These are phyloP conservation scores for Tamandua tetradactyla DNA, from an alignment of 2,797 vertebrate genomes.

Conservation along the genomic window DNA sequence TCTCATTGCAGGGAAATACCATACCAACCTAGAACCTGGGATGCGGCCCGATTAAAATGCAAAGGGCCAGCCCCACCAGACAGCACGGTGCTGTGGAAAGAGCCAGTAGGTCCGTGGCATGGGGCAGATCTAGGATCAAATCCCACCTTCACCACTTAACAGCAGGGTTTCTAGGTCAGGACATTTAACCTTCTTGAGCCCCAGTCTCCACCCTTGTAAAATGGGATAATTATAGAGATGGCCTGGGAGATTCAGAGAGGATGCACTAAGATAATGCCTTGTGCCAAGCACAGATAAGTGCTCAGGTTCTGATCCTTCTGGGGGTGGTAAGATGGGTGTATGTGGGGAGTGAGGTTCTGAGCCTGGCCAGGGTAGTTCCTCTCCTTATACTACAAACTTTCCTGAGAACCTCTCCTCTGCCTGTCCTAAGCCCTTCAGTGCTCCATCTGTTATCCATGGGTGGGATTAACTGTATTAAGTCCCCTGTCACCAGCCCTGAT, in stretches of 20 bases:
- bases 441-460: neutral
- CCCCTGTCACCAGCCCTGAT: constrained; percentile 43
- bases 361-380: neutral
- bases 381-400: neutral
- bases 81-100: neutral
- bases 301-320: accelerated
- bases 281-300: neutral
- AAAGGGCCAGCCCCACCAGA: neutral
- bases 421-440: neutral
- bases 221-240: neutral
- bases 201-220: neutral
- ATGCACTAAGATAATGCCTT: neutral
- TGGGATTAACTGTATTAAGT: constrained; percentile 24
- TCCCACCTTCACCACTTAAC: too few species aligned
- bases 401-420: neutral
- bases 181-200: neutral
- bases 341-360: neutral
- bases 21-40: accelerated
- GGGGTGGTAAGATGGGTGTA: neutral
- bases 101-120: neutral
- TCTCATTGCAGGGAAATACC: neutral
- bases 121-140: neutral
- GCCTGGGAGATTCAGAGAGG: neutral
- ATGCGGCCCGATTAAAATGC: neutral
- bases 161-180: neutral